Evolutionary conservation across 2,797 vertebrate genomes (phyloP), one percentile per base, ranked within the genome.

Genomic region (Orestias chungarensis): DNA sequence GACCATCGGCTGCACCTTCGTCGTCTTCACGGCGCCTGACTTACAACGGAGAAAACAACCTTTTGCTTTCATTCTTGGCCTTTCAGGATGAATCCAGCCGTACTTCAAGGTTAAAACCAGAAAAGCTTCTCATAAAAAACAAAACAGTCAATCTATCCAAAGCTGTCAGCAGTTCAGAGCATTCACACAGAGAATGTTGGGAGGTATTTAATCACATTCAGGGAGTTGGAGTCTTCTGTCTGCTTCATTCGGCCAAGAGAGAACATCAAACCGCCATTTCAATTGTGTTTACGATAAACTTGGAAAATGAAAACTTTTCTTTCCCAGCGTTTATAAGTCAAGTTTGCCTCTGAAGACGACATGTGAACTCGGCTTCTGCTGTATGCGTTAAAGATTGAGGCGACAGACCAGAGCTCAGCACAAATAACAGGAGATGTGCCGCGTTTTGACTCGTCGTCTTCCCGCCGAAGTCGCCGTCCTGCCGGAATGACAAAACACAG

Each of bases 401-500:
- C 29, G 52, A 57, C 54, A 57, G 54, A 31, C 55, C 55, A 6
- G 17, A 3, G 61, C 59, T 67, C 15, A 55, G 61, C 9, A 14
- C 29, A 66, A 68, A 59, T 44, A 82, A 79, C 74, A 66, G 70
- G 29, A 64, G 54, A 80, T 9, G 43, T 77, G 50, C 82, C 29
- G 68, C 23, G 9, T 49, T 76, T 43, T 71, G 81, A 85, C 78
- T 78, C 54, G 27, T 83, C 59, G 64, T 64, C 80, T 79, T 74
- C n/a, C 40, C 44, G 25, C 64, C 15, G 43, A 68, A 66, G 67
- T 46, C 68, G 76, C 77, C 2, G 8, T 57, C 12, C 38, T 18
- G 70, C 38, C 83, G 68, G 49, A 23, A 50, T 69, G 81, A 82
- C 84, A 74, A 77, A 77, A 86, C 74, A 79, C 70, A 54, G 40